Conservation (phyloP, 1,140 invertebrate genomes). For the Leptopilina clavipes region DNA sequence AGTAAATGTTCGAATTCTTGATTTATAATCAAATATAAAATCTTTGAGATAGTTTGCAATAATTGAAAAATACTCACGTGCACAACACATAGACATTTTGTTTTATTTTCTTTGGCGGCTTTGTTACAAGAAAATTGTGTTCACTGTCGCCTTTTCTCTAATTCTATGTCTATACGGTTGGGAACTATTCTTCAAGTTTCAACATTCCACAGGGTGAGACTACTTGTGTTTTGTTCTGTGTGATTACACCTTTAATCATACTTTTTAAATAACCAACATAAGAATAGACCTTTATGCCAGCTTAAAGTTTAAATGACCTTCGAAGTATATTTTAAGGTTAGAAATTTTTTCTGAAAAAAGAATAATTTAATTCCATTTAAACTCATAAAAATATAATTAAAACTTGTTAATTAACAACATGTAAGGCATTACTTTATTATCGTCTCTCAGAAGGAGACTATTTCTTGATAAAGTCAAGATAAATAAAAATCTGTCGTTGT, state of each 20-base stretch:
- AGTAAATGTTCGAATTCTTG: background rate
- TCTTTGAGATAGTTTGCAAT: background rate
- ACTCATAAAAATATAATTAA: background rate
- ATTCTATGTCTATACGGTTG: too few relatives aligned
- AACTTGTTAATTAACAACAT: background rate
- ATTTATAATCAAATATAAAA: background rate
- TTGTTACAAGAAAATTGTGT: background rate
- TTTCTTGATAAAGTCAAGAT: background rate
- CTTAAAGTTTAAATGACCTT: too few relatives aligned
- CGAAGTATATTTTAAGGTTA: too few relatives aligned
- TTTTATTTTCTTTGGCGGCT: background rate
- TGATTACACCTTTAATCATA: too few relatives aligned
- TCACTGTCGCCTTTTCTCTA: too few relatives aligned
- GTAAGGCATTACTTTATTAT: background rate
- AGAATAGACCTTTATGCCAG: too few relatives aligned
- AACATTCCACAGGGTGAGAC: too few relatives aligned
- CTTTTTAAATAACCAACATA: too few relatives aligned
- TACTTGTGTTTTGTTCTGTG: too few relatives aligned
- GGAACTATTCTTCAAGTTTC: too few relatives aligned
- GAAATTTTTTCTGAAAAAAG: too few relatives aligned
- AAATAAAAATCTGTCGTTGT: background rate
- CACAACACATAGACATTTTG: slow-evolving; percentile 5
- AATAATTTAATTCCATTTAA: too few relatives aligned
- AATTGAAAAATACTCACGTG: background rate
- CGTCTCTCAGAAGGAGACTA: background rate